Evolutionary conservation across 2,888 invertebrate species (phyloP).

Genomic region (Scaeva pyrastri): DNA sequence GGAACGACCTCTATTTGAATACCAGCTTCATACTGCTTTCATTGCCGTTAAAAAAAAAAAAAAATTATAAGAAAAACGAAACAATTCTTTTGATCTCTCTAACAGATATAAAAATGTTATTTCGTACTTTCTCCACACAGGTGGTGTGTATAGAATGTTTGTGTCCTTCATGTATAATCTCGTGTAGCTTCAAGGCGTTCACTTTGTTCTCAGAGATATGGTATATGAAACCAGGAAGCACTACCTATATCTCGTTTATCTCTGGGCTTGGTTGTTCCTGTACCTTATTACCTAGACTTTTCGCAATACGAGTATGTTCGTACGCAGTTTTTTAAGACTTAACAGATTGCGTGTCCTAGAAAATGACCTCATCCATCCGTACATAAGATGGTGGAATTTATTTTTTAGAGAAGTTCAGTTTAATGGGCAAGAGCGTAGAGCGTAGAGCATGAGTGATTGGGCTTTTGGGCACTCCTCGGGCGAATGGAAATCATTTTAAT

Average conservation of each 20-base stretch:
- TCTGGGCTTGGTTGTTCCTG: neutral
- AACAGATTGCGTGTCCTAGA: conserved; percentile 49
- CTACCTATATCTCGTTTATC: conserved; percentile 3
- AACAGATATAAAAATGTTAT: conserved; percentile 46
- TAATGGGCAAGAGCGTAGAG: neutral
- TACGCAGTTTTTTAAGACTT: conserved; percentile 27
- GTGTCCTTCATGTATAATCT: conserved; percentile 52
- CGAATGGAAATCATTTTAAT: conserved; percentile 6
- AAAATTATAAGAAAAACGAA: conserved; percentile 11
- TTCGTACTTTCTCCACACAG: conserved; percentile 23
- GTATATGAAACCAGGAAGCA: conserved; percentile 48
- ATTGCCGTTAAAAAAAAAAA: conserved; percentile 10
- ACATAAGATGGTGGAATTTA: conserved; percentile 8
- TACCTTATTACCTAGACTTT: neutral
- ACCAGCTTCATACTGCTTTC: conserved; percentile 18
- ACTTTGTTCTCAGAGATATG: conserved; percentile 1
- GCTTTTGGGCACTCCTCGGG: neutral
- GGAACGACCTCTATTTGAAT: conserved; percentile 67
- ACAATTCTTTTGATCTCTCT: conserved; percentile 60
- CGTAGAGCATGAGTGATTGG: neutral
- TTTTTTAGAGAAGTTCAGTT: conserved; percentile 8
- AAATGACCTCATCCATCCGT: neutral
- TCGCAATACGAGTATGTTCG: neutral
- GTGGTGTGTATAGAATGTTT: conserved; percentile 21
- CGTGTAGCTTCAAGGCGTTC: conserved; percentile 27